Base-by-base conservation (phyloP, 2,797 vertebrate species). In the Centroberyx gerrardi region DNA sequence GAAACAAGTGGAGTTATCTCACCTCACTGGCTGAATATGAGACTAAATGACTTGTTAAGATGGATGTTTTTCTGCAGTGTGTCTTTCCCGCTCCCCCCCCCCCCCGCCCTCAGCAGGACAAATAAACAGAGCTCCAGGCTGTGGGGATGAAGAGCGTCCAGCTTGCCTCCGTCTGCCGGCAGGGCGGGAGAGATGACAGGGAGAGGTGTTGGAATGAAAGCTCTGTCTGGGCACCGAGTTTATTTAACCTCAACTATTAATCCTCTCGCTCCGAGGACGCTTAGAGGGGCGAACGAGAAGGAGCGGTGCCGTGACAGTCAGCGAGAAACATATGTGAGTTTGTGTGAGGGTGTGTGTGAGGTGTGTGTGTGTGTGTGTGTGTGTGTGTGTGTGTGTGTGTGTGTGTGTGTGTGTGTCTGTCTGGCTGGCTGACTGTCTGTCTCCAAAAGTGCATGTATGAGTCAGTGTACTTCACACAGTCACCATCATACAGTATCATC, bases 81-180 rank as follows among this genome's bases (percentile, higher is more conserved):
- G 33, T 58, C 54, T 68, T 59, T 75, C 60, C 53, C 72, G 56
- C 29, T 71, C 31, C 8, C n/a, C 31, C 17, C 69, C 60, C 68
- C 51, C 62, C 69, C 60, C 68, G 51, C 62, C 62, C 56, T 62
- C 73, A 60, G 74, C 87, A 86, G 85, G 87, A 85, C 82, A 94
- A 91, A 94, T 92, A 94, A 93, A 93, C 92, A 88, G 83, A 15
- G 64, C 70, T 80, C 63, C 67, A 59, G 42, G 28, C 68, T 80
- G 87, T 84, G 61, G 58, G 58, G 74, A 79, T 73, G 80, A 74
- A 62, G 81, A 72, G 62, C 71, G 61, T 89, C 87, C 91, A 91
- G 90, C 92, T 90, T 75, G 89, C 68, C 83, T 90, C 71, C 74
- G 46, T 92, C 92, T 87, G 76, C 75, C 62, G 3, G 68, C 90